Evolutionary conservation across 1,140 invertebrate genomes (phyloP), one percentile per base, ranked within the genome.

Genomic region (Hycleus cichorii): DNA sequence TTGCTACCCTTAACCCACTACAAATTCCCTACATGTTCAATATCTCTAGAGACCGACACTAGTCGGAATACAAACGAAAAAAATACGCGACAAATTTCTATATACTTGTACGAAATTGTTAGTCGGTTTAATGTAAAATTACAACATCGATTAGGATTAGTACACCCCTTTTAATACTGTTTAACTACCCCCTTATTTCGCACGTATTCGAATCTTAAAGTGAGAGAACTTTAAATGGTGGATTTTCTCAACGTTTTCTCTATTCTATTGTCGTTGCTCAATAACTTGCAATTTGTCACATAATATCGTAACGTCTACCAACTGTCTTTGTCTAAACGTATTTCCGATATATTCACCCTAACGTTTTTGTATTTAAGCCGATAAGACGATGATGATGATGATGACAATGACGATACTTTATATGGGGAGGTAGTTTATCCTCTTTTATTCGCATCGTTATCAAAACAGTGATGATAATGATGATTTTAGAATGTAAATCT

Each of bases 281-380:
- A 64, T 64, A 60, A 64, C 60, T 58, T 53, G 55, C 55, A 64
- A 64, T 64, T 64, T 64, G 62, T 64, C 59, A 64, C 62, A 64
- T 60, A 63, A 63, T 63, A 63, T 63, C 58, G 48, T 47, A 39
- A 24, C 46, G 44, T 58, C 51, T 55, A 47, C 32, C 58, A 11
- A 50, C 43, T 39, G n/a, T 27, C 54, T 12, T 46, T 62, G 52
- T 53, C 12, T 39, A 25, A n/a, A 49, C 46, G 27, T 38, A 26
- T 11, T 49, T 12, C n/a, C 54, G 43, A 50, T 48, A 40, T 47
- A 11, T 50, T 49, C 43, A 32, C 32, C 32, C 32, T 7, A 5
- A 38, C 26, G 38, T 49, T 24, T 25, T 48, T 9, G 9, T 44
- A 9, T 12, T 39, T 40, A 49, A 48, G 24, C 49, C 24, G 39